Conservation (phyloP, 1,140 invertebrate genomes). For the Cydia pomonella region DNA sequence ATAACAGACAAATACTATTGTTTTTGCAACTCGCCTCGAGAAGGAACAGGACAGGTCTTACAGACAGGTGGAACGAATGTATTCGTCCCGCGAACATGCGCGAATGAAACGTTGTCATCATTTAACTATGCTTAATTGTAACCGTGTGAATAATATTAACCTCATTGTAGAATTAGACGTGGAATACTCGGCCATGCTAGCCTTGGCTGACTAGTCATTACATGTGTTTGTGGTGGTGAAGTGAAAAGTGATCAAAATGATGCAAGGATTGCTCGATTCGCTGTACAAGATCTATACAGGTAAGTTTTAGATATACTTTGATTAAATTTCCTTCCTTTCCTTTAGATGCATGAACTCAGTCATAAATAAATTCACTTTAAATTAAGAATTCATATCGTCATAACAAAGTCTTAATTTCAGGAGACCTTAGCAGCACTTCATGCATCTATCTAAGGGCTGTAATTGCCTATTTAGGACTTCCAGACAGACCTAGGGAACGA, state of each 20-base stretch:
- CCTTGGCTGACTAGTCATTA: conserved; percentile 47
- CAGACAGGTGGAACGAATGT: conserved; percentile 26
- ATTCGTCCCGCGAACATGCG: conserved; percentile 4
- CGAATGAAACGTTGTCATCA: conserved; percentile 28
- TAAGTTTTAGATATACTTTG: conserved; percentile 41
- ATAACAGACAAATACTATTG: neutral
- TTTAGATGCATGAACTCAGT: no score
- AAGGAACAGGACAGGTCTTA: neutral
- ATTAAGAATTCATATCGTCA: no score
- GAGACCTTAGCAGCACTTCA: no score
- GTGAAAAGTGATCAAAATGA: conserved; percentile 63
- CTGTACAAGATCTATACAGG: conserved; percentile 74
- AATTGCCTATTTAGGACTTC: no score
- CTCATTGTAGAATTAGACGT: conserved; percentile 29
- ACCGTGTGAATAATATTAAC: conserved; percentile 27
- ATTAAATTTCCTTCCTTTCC: no score
- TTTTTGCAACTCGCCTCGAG: neutral
- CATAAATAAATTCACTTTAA: no score
- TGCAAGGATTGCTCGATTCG: conserved; percentile 74
- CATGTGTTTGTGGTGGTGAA: conserved; percentile 40
- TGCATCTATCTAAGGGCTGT: no score
- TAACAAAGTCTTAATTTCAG: no score
- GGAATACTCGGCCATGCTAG: conserved; percentile 53
- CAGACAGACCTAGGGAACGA: no score
- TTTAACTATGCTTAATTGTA: conserved; percentile 32